Percentiles rank a stretch among this genome's conserved stretches.
Evolutionary conservation across 1,140 invertebrate species (phyloP).

Genomic region (Bombus confusus): DNA sequence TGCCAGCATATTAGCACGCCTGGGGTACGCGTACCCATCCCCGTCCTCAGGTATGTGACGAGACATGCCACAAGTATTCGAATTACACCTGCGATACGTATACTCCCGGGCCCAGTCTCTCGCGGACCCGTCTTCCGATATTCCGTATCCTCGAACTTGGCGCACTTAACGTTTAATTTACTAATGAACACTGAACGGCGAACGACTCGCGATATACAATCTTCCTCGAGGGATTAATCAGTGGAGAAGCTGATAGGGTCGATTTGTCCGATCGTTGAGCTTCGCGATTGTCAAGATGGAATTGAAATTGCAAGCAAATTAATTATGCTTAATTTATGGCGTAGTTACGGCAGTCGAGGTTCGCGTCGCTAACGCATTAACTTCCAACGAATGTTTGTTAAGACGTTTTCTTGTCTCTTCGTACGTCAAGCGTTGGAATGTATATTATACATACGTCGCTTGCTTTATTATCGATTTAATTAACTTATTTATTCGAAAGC

Average conservation of each 20-base stretch:
- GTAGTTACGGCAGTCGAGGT: too few species aligned
- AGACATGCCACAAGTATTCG: constrained; percentile 55
- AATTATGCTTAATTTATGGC: neutral
- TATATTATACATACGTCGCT: too few species aligned
- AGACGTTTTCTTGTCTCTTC: too few species aligned
- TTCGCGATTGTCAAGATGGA: neutral
- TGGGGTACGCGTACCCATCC: neutral
- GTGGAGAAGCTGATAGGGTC: constrained; percentile 13
- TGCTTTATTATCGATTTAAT: too few species aligned
- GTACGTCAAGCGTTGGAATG: too few species aligned
- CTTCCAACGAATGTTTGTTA: too few species aligned
- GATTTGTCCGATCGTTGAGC: neutral
- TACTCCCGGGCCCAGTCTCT: neutral
- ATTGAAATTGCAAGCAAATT: constrained; percentile 20
- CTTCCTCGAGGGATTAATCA: constrained; percentile 23
- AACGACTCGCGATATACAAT: constrained; percentile 8
- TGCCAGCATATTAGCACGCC: constrained; percentile 51
- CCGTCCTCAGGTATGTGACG: constrained; percentile 40
- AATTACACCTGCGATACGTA: constrained; percentile 34
- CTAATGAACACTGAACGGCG: constrained; percentile 57
- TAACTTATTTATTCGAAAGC: too few species aligned
- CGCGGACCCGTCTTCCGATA: neutral
- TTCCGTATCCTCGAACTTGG: constrained; percentile 47
- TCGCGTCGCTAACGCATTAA: too few species aligned
- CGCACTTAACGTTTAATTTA: constrained; percentile 63